phyloP scores from a whole-genome alignment of 2,797 vertebrate species.

The Tolypeutes matacus region DNA sequence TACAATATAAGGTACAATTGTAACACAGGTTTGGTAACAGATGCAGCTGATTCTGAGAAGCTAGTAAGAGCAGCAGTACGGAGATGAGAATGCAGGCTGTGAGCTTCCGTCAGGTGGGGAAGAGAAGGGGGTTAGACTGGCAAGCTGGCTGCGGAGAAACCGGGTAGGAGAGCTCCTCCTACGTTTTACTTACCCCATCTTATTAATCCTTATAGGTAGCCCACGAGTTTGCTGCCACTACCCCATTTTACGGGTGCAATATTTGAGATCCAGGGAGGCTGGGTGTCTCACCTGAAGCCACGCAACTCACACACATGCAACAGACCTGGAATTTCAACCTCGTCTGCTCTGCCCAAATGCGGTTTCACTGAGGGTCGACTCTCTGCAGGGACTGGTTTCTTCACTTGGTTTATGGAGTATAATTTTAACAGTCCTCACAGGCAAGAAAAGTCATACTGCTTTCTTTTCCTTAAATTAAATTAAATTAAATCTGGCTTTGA shows the following conservation, averaged over 20 bases:
- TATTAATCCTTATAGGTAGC: too few species aligned
- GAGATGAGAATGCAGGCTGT: accelerated
- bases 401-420: not conserved
- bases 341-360: not conserved
- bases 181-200: not conserved
- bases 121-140: not conserved
- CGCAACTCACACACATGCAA: not conserved
- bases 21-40: not conserved
- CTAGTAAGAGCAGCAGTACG: too few species aligned
- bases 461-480: not conserved
- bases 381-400: not conserved
- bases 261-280: not conserved
- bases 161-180: not conserved
- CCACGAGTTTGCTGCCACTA: not conserved
- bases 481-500: not conserved
- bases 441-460: not conserved
- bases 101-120: not conserved
- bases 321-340: not conserved
- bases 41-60: not conserved
- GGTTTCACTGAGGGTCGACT: not conserved
- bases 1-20: not conserved
- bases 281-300: not conserved
- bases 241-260: not conserved
- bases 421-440: not conserved
- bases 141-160: not conserved